phyloP scores from a whole-genome alignment of 1,140 invertebrate genomes.

The Sitobion miscanthi region DNA sequence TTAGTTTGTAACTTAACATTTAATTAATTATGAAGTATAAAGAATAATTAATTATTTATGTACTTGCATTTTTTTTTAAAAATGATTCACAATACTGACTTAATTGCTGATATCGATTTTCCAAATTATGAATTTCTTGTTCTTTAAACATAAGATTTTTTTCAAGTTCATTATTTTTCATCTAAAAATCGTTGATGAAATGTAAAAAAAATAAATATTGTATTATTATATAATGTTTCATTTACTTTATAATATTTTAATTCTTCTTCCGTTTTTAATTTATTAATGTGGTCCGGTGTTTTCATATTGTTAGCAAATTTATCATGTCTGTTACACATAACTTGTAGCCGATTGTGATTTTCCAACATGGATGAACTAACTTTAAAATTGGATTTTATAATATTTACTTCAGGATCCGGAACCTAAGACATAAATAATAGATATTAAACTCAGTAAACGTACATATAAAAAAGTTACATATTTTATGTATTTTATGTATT shows the following conservation, averaged over 20 bases:
- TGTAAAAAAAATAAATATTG: neutral
- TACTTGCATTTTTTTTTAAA: slow-evolving; percentile 41
- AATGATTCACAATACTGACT: slow-evolving; percentile 24
- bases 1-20: too few relatives aligned
- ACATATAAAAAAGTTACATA: neutral
- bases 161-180: slow-evolving; percentile 21
- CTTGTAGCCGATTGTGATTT: slow-evolving; percentile 23
- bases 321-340: slow-evolving; percentile 1
- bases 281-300: neutral
- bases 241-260: slow-evolving; percentile 53
- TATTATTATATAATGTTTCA: neutral
- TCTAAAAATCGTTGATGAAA: neutral
- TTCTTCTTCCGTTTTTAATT: slow-evolving; percentile 37
- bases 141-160: slow-evolving; percentile 14
- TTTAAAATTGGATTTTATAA: neutral
- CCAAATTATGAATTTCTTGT: slow-evolving; percentile 35
- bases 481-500: neutral
- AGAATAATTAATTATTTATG: neutral
- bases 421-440: slow-evolving; percentile 26
- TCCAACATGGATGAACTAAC: neutral
- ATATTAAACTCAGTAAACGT: neutral
- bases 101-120: slow-evolving; percentile 23
- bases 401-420: slow-evolving; percentile 21
- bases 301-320: neutral
- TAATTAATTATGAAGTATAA: neutral